Evolutionary conservation across 1,140 invertebrate species (phyloP).

Genomic region (Episyrphus balteatus): DNA sequence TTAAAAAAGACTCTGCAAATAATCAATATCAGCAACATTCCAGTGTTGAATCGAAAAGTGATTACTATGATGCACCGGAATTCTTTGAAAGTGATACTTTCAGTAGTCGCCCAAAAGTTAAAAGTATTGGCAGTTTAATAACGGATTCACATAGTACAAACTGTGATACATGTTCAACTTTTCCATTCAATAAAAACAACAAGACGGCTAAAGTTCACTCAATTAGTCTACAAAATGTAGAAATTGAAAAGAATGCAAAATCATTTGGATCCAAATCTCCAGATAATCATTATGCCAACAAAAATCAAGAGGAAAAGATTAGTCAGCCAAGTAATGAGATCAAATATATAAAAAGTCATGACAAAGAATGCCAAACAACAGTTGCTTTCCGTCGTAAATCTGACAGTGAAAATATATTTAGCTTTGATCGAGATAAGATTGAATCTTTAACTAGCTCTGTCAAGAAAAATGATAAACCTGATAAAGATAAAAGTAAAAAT

Average conservation of each 20-base stretch:
- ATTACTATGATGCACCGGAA: slow-evolving; percentile 45
- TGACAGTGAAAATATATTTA: slow-evolving; percentile 50
- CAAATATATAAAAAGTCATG: too few relatives aligned
- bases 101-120: slow-evolving; percentile 31
- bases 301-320: slow-evolving; percentile 25
- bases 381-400: slow-evolving; percentile 37
- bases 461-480: slow-evolving; percentile 43
- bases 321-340: neutral
- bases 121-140: slow-evolving; percentile 47
- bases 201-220: slow-evolving; percentile 50
- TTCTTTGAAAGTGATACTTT: slow-evolving; percentile 16
- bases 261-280: slow-evolving; percentile 31
- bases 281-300: slow-evolving; percentile 25
- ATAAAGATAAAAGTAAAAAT: slow-evolving; percentile 28
- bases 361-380: too few relatives aligned
- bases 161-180: slow-evolving; percentile 49
- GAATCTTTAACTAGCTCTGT: slow-evolving; percentile 50
- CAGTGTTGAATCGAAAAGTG: slow-evolving; percentile 53
- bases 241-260: slow-evolving; percentile 48
- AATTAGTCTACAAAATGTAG: slow-evolving; percentile 53
- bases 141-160: slow-evolving; percentile 50
- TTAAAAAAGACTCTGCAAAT: slow-evolving; percentile 30
- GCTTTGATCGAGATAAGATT: slow-evolving; percentile 57
- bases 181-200: slow-evolving; percentile 44
- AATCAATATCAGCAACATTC: slow-evolving; percentile 40